These are phyloP conservation scores for Ursus arctos DNA, from an alignment of 2,113 vertebrate genomes.

Conservation along the genomic window DNA sequence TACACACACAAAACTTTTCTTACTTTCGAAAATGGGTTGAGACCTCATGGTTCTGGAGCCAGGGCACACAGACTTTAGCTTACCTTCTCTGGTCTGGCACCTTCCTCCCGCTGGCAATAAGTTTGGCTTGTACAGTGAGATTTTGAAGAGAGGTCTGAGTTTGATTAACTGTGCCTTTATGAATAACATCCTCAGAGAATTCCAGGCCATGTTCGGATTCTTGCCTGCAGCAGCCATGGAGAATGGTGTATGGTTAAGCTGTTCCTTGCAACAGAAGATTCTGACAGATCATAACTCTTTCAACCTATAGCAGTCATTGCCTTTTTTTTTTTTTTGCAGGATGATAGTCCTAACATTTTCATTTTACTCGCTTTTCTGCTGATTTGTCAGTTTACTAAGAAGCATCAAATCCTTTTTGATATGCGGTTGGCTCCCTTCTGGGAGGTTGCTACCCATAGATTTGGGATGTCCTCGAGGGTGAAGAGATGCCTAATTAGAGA, in stretches of 20 bases:
- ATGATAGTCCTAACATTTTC: conserved; percentile 79
- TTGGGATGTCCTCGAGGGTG: not conserved
- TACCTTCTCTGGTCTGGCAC: conserved; percentile 91
- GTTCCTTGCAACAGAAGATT: conserved; percentile 73
- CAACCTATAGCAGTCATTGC: conserved; percentile 73
- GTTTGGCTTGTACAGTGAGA: conserved; percentile 87
- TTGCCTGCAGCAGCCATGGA: conserved; percentile 59
- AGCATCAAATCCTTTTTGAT: conserved; percentile 15
- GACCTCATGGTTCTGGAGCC: conserved; percentile 83
- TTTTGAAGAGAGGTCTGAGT: conserved; percentile 86
- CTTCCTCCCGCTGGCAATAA: conserved; percentile 80
- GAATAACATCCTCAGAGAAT: conserved; percentile 93
- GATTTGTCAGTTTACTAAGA: conserved; percentile 61
- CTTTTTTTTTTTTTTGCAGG: conserved; percentile 69
- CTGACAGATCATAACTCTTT: conserved; percentile 81
- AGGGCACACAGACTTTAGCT: conserved; percentile 92
- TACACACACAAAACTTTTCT: conserved; percentile 69
- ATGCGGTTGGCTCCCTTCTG: not conserved
- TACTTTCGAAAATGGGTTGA: conserved; percentile 76
- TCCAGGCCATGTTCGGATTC: conserved; percentile 74
- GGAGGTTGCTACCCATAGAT: not conserved
- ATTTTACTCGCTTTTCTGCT: conserved; percentile 68
- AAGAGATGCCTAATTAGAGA: not conserved
- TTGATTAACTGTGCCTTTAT: conserved; percentile 93
- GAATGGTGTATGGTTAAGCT: conserved; percentile 68